These are phyloP conservation scores for Onychostoma macrolepis DNA, from an alignment of 2,113 vertebrate species.

Conservation along the genomic window DNA sequence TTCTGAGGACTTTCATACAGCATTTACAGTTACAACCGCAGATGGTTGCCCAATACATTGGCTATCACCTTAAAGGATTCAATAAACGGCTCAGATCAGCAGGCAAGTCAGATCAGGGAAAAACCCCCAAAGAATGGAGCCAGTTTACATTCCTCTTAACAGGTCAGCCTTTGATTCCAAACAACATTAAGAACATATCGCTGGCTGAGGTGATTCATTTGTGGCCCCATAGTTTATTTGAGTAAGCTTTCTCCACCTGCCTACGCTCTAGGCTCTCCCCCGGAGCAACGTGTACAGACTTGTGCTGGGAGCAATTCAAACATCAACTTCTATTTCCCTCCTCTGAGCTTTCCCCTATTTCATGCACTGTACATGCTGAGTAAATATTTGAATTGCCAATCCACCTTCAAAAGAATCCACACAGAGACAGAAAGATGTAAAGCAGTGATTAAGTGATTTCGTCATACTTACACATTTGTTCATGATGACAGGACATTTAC, in stretches of 20 bases:
- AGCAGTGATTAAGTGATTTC: conserved; percentile 5
- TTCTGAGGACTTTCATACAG: not conserved
- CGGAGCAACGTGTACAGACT: conserved; percentile 36
- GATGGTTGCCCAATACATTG: not conserved
- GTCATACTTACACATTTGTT: not conserved
- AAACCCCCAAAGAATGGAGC: not conserved
- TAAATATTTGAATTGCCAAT: conserved; percentile 51
- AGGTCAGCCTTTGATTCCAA: conserved; percentile 27
- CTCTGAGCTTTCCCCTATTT: not conserved
- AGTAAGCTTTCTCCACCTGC: conserved; percentile 18
- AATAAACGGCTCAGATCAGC: not conserved
- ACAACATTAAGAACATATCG: conserved; percentile 2
- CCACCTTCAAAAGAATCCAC: conserved; percentile 19
- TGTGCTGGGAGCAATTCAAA: conserved; percentile 36
- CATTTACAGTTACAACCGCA: not conserved
- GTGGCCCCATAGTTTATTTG: conserved; percentile 39
- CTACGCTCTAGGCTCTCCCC: not conserved
- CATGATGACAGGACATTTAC: conserved; percentile 25
- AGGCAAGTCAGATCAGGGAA: conserved; percentile 13
- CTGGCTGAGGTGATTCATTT: conserved; percentile 24
- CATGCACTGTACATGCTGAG: conserved; percentile 7
- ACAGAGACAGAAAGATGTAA: not conserved
- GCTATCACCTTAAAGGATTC: not conserved
- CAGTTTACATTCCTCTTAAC: conserved; percentile 28
- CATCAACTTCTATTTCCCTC: conserved; percentile 11